phyloP scores from a whole-genome alignment of 2,888 invertebrate species.

The Vannuccia rotundouncinata region DNA sequence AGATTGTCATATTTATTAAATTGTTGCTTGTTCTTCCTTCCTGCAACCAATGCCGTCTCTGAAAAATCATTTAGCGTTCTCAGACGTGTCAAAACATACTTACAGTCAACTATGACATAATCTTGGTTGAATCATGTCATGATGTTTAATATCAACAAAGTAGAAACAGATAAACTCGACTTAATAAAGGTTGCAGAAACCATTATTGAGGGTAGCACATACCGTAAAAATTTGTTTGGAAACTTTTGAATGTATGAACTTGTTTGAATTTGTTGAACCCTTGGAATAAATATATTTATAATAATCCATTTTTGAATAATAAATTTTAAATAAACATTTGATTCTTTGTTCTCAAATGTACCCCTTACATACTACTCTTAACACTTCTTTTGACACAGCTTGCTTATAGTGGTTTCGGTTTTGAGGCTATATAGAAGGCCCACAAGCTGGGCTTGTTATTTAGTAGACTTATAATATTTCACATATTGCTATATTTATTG shows the following conservation, averaged over 20 bases:
- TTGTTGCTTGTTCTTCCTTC: conserved; percentile 20
- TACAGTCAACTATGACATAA: conserved; percentile 13
- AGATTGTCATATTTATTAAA: conserved; percentile 24
- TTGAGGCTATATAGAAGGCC: too few species aligned
- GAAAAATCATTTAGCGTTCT: conserved; percentile 1
- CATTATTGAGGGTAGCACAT: not conserved
- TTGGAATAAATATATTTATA: too few species aligned
- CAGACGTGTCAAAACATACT: conserved; percentile 14
- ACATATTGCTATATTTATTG: too few species aligned
- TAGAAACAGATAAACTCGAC: conserved; percentile 3
- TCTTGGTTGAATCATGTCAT: conserved; percentile 15
- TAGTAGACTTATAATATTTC: too few species aligned
- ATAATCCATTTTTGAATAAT: too few species aligned
- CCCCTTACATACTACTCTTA: too few species aligned
- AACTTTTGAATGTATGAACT: not conserved
- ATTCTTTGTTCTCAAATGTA: too few species aligned
- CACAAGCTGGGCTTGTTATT: too few species aligned
- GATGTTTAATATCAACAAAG: conserved; percentile 21
- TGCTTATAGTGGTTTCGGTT: too few species aligned
- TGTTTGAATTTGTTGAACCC: too few species aligned
- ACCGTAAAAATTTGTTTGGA: not conserved
- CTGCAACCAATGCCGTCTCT: conserved; percentile 19
- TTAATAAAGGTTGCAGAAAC: conserved; percentile 19
- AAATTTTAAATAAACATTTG: too few species aligned
- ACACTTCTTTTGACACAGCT: too few species aligned